A percentile compares a stretch with the other conserved stretches of the same genome.
Evolutionary conservation across 2,888 invertebrate species (phyloP).

Genomic region (Scaptomyza flava): DNA sequence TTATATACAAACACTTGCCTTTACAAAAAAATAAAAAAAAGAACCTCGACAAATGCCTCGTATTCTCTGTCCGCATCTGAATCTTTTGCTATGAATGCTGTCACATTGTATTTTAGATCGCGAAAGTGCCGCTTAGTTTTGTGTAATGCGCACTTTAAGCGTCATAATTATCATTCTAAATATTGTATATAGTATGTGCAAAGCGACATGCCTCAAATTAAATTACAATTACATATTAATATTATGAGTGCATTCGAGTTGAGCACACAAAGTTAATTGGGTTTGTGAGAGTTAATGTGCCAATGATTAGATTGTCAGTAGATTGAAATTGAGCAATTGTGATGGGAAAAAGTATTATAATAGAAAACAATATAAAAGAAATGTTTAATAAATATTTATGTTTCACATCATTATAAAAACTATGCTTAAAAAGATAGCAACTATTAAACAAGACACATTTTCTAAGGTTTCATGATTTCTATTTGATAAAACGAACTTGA

Average conservation of each 20-base stretch:
- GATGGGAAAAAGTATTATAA: conserved; percentile 7
- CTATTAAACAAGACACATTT: not conserved
- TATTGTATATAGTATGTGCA: conserved; percentile 9
- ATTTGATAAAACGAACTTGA: too few species aligned
- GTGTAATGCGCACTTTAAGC: conserved; percentile 26
- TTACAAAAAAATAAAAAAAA: not conserved
- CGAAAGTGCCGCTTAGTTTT: conserved; percentile 11
- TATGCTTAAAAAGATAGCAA: not conserved
- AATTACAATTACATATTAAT: conserved; percentile 25
- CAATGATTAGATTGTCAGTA: conserved; percentile 34
- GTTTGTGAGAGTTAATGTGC: conserved; percentile 41
- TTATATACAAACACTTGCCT: conserved; percentile 1
- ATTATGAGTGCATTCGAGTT: conserved; percentile 19
- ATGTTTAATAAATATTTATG: not conserved
- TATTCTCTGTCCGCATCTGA: not conserved
- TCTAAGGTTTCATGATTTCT: not conserved
- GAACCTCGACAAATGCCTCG: conserved; percentile 21
- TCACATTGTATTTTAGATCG: conserved; percentile 14
- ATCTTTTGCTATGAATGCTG: conserved; percentile 20
- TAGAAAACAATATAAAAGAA: conserved; percentile 8
- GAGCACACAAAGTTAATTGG: conserved; percentile 42
- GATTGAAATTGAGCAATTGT: conserved; percentile 22
- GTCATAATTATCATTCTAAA: conserved; percentile 30
- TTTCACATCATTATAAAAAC: not conserved
- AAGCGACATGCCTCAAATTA: conserved; percentile 9